phyloP scores from a whole-genome alignment of 2,888 invertebrate species.

The Plebejus melissa region DNA sequence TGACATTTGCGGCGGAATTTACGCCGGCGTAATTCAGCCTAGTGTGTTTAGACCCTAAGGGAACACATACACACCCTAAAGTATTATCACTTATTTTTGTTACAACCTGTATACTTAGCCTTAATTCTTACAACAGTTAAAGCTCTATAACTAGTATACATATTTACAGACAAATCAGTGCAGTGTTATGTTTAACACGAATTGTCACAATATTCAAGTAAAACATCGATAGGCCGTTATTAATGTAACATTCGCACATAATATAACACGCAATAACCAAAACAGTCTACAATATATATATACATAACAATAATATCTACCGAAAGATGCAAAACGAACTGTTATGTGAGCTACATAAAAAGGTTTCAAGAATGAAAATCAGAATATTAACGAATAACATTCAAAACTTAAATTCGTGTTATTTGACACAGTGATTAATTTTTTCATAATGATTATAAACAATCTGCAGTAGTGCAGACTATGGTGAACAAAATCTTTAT shows the following conservation, averaged over 20 bases:
- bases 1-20: too few relatives aligned
- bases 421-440: not conserved
- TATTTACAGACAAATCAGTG: slow-evolving; percentile 58
- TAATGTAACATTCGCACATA: not conserved
- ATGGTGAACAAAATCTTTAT: not conserved
- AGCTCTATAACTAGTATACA: slow-evolving; percentile 73
- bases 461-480: not conserved
- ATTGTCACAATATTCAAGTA: not conserved
- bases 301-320: not conserved
- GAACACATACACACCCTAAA: too few relatives aligned
- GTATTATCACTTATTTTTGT: too few relatives aligned
- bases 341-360: not conserved
- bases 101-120: slow-evolving; percentile 38
- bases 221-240: not conserved
- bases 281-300: not conserved
- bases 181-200: slow-evolving; percentile 27
- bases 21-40: too few relatives aligned
- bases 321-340: not conserved
- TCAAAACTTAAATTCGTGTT: not conserved
- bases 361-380: not conserved
- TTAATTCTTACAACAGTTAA: slow-evolving; percentile 62
- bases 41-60: too few relatives aligned
- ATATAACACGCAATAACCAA: not conserved
- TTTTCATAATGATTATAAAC: not conserved
- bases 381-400: too few relatives aligned